phyloP scores from a whole-genome alignment of 2,113 vertebrate genomes.

The Xenopus laevis region DNA sequence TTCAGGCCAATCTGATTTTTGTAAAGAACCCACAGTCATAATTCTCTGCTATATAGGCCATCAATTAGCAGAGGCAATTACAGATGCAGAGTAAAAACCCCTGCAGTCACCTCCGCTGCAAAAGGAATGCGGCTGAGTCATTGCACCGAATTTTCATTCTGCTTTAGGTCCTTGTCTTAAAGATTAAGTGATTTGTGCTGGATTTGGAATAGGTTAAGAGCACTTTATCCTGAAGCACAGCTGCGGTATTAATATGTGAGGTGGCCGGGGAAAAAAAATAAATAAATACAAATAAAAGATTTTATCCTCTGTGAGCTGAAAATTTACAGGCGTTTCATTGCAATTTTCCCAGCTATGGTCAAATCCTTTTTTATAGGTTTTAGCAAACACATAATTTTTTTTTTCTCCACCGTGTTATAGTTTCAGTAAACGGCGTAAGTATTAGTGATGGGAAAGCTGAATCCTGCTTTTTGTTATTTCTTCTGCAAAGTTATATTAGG shows the following conservation, averaged over 20 bases:
- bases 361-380: constrained; percentile 42
- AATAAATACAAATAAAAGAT: constrained; percentile 31
- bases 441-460: neutral
- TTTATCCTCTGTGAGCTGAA: constrained; percentile 42
- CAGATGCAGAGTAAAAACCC: constrained; percentile 47
- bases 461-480: neutral
- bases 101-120: constrained; percentile 34
- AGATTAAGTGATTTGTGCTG: constrained; percentile 53
- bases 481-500: neutral
- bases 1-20: too few species aligned
- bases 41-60: constrained; percentile 7
- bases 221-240: constrained; percentile 50
- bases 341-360: constrained; percentile 10
- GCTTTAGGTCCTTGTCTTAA: constrained; percentile 46
- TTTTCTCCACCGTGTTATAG: neutral
- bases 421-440: constrained; percentile 7
- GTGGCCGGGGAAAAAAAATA: constrained; percentile 44
- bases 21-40: neutral
- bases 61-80: constrained; percentile 49
- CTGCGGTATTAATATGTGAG: constrained; percentile 45
- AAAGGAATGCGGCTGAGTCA: constrained; percentile 26
- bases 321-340: constrained; percentile 49
- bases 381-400: neutral
- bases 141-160: constrained; percentile 47
- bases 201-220: constrained; percentile 50